phyloP scores from a whole-genome alignment of 2,797 vertebrate species.

The Gymnopithys bicolor region DNA sequence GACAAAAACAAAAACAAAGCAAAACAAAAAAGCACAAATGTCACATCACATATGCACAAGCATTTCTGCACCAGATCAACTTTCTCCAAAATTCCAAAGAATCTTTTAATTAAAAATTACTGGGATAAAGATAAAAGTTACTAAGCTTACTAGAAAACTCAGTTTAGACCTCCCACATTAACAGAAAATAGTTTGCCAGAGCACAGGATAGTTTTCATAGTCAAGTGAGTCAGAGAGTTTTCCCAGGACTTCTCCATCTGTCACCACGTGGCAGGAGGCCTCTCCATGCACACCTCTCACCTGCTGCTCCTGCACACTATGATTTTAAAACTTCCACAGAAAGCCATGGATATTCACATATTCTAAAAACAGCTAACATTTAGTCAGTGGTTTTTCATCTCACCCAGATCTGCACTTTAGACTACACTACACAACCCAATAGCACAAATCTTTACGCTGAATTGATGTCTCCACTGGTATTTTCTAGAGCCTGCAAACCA shows the following conservation, averaged over 20 bases:
- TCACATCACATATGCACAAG: not conserved
- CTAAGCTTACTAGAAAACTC: not conserved
- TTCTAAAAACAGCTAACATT: not conserved
- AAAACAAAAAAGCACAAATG: not conserved
- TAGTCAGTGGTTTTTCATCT: not conserved
- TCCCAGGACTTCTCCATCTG: not conserved
- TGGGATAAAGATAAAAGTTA: not conserved
- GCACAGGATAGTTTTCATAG: rapidly evolving
- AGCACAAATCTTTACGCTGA: not conserved
- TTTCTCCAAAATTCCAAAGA: not conserved
- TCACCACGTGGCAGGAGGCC: rapidly evolving
- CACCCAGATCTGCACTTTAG: not conserved
- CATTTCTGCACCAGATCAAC: not conserved
- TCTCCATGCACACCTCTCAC: not conserved
- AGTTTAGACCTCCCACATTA: not conserved
- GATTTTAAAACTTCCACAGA: not conserved
- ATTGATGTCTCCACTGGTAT: not conserved
- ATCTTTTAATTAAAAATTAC: not conserved
- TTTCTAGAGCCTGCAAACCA: not conserved
- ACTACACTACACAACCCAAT: not conserved
- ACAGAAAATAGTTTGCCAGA: not conserved
- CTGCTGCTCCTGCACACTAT: not conserved
- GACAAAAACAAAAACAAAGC: not conserved
- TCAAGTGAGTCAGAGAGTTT: rapidly evolving
- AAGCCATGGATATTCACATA: not conserved